Evolutionary conservation across 2,797 vertebrate species (phyloP), one percentile per base, ranked within the genome.

Genomic region (Margarornis squamiger): DNA sequence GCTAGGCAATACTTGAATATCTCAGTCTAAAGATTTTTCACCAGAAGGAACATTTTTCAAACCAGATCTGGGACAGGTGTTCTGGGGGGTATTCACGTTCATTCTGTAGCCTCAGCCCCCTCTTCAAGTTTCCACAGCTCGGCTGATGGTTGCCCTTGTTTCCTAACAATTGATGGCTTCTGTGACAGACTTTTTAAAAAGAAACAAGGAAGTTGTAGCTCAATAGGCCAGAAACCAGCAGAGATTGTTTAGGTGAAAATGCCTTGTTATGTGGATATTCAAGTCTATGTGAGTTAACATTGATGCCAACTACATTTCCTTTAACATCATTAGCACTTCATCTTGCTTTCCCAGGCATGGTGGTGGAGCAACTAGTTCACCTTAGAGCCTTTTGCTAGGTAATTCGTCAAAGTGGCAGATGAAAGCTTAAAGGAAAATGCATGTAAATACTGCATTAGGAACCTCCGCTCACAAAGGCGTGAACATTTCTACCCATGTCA

Each of bases 281-380:
- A 92, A 94, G 92, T 70, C 65, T 76, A 34, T 63, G 70, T 93
- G 92, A 85, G 83, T 95, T 93, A 86, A 96, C 91, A 95, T 45
- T 94, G 97, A 77, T 96, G 97, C 78, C 76, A 91, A 91, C 90
- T 93, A n/a, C 43, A 54, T 62, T 72, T 92, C 80, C 74, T 77
- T 59, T 70, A 94, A 92, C 76, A 92, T 95, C 94, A 91, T 97
- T 97, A 97, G 86, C 93, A 92, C 85, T 81, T 95, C 7, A 49
- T 93, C 71, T 86, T 94, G 93, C 97, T 98, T 97, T 97, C 97
- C 97, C 97, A 97, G 97, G 97, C 96, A 93, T 51, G 59, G 46
- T 86, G 92, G 91, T 97, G 96, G 93, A 91, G 45, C 63, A 95
- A 57, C 79, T 73, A 80, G 68, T 91, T 96, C 77, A 88, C 93